Evolutionary conservation across 2,888 invertebrate genomes (phyloP).

Genomic region (Drosophila ezoana): DNA sequence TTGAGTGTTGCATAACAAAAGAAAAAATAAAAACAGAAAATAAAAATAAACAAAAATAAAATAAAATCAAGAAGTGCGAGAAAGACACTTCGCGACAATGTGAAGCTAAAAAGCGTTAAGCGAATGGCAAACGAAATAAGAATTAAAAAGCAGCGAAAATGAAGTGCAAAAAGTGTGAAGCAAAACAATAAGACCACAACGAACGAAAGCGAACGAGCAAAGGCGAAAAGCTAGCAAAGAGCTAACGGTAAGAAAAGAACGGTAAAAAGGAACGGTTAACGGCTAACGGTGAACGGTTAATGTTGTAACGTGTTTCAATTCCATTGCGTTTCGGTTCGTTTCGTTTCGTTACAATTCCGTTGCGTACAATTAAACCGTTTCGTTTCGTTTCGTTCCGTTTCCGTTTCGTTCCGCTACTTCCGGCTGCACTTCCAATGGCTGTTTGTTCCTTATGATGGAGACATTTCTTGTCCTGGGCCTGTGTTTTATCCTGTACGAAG

Average conservation of each 20-base stretch:
- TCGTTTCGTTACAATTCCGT: background rate
- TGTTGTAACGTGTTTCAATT: slow-evolving; percentile 4
- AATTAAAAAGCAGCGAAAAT: slow-evolving; percentile 53
- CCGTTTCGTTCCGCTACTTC: slow-evolving; percentile 31
- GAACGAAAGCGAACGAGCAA: no score
- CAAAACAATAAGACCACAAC: slow-evolving; percentile 17
- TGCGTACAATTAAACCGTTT: slow-evolving; percentile 8
- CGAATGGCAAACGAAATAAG: slow-evolving; percentile 34
- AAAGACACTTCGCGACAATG: slow-evolving; percentile 23
- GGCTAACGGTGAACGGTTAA: slow-evolving; percentile 12
- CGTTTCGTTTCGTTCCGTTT: slow-evolving; percentile 2
- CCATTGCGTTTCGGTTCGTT: background rate
- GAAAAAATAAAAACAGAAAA: slow-evolving; percentile 9
- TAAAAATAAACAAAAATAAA: slow-evolving; percentile 10
- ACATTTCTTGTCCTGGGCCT: slow-evolving; percentile 89
- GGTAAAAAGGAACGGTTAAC: background rate
- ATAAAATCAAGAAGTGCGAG: slow-evolving; percentile 1
- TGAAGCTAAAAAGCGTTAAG: slow-evolving; percentile 27
- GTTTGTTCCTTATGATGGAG: slow-evolving; percentile 86
- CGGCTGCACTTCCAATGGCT: slow-evolving; percentile 77
- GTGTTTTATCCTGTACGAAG: slow-evolving; percentile 89
- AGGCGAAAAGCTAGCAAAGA: background rate
- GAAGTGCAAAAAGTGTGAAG: slow-evolving; percentile 73
- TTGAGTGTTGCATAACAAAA: slow-evolving; percentile 64
- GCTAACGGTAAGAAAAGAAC: background rate